Conservation (phyloP, 2,113 vertebrate genomes). For the Acinonyx jubatus region DNA sequence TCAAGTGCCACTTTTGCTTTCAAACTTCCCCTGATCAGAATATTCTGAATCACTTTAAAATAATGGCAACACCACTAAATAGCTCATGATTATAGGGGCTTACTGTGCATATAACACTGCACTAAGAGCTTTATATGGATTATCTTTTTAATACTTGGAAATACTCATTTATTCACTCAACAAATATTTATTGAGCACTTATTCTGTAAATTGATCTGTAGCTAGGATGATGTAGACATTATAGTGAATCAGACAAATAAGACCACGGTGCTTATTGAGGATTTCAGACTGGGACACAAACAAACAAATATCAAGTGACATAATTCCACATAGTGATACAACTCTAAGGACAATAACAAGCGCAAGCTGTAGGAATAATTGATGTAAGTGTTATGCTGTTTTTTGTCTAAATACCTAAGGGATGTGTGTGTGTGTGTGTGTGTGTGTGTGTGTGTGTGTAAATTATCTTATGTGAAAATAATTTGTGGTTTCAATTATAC, state of each 20-base stretch:
- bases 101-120: background rate
- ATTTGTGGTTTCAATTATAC: background rate
- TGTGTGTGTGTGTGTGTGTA: background rate
- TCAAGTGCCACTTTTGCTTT: background rate
- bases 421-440: background rate
- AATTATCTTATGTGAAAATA: background rate
- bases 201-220: background rate
- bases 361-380: background rate
- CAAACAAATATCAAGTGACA: background rate
- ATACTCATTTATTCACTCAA: background rate
- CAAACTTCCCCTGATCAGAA: background rate
- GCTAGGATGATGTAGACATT: background rate
- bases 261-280: fast-evolving
- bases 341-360: background rate
- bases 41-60: background rate
- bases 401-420: background rate
- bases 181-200: background rate
- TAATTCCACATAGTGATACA: background rate
- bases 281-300: background rate
- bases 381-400: background rate
- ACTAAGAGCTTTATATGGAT: background rate
- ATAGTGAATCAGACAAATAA: background rate
- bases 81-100: background rate
- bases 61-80: background rate
- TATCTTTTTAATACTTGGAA: background rate